Percentiles rank a stretch among this genome's conserved stretches.
These are phyloP conservation scores for Subacronicta megacephala DNA, from an alignment of 2,888 invertebrate species.

Conservation along the genomic window DNA sequence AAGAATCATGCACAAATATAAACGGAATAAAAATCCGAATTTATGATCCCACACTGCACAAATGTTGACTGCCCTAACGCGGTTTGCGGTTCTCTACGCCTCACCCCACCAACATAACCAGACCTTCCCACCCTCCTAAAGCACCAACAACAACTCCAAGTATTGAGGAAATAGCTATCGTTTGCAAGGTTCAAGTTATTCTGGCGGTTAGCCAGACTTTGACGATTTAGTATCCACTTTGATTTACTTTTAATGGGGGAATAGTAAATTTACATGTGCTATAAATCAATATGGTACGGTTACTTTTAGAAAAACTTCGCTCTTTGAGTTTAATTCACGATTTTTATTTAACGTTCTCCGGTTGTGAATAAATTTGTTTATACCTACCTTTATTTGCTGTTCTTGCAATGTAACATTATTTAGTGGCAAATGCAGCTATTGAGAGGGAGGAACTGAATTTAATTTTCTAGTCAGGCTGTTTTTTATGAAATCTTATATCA, in stretches of 20 bases:
- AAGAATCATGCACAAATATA: conserved; percentile 48
- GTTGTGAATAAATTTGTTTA: conserved; percentile 4
- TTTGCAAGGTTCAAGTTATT: conserved; percentile 32
- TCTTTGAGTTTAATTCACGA: conserved; percentile 46
- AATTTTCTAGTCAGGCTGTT: too few relatives aligned
- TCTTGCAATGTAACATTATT: too few relatives aligned
- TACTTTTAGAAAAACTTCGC: conserved; percentile 48
- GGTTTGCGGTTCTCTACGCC: conserved; percentile 64
- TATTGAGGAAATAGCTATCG: conserved; percentile 3
- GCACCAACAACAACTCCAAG: conserved; percentile 30
- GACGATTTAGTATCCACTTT: conserved; percentile 76
- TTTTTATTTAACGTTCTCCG: conserved; percentile 43
- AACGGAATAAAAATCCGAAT: conserved; percentile 56
- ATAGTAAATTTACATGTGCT: conserved; percentile 74
- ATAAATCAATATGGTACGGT: conserved; percentile 74
- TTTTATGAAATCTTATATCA: too few relatives aligned
- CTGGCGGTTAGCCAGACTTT: conserved; percentile 64
- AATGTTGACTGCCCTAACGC: conserved; percentile 67
- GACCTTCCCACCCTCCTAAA: conserved; percentile 4
- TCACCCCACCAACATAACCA: conserved; percentile 48
- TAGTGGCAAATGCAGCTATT: background rate
- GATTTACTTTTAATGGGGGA: conserved; percentile 78
- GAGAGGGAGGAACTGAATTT: too few relatives aligned
- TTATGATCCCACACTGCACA: conserved; percentile 63
- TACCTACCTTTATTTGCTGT: background rate